Evolutionary conservation across 2,797 vertebrate genomes (phyloP), one percentile per base, ranked within the genome.

Genomic region (Thaleichthys pacificus): DNA sequence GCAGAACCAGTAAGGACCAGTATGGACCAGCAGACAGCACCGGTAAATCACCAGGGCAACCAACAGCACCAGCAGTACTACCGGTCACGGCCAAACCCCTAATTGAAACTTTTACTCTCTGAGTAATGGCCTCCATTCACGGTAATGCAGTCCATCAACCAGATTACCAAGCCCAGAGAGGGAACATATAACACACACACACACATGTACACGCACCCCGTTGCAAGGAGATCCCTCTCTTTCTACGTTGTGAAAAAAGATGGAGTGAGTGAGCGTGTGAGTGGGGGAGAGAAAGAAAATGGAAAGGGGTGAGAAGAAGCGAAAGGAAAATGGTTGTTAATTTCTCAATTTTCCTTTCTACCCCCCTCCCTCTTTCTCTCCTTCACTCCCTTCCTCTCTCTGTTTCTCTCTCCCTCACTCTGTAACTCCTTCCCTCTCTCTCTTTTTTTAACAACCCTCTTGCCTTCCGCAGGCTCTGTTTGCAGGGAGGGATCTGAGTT

Each of bases 81-180:
- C 38, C 38, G 9, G 38, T 42, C 38, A 42, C 11, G 9, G 38
- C 38, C 9, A 42, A 42, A 42, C 38, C 38, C 38, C 38, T 42
- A 79, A 82, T 80, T 79, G 70, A 82, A 80, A 80, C 75, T 69
- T 69, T 58, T 17, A 58, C 35, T 35, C 51, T 57, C 28, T 68
- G 67, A 68, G 67, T 68, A 68, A 68, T 68, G 56, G 54, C 67
- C n/a, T 24, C 30, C 30, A 69, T 57, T 24, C 24, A 47, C 38
- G 5, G 38, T 57, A 69, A 69, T 69, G 54, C n/a, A 69, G 67
- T 69, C 54, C 54, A 58, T 69, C 54, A 69, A 28, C 54, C 54
- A 58, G 54, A 69, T 69, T 58, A 38, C 54, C 57, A 12, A 54
- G 32, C 67, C 38, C 67, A 57, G 28, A 15, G 15, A 61, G 38